Base-by-base conservation (phyloP, 2,797 vertebrate genomes). In the Sparidentex hasta region DNA sequence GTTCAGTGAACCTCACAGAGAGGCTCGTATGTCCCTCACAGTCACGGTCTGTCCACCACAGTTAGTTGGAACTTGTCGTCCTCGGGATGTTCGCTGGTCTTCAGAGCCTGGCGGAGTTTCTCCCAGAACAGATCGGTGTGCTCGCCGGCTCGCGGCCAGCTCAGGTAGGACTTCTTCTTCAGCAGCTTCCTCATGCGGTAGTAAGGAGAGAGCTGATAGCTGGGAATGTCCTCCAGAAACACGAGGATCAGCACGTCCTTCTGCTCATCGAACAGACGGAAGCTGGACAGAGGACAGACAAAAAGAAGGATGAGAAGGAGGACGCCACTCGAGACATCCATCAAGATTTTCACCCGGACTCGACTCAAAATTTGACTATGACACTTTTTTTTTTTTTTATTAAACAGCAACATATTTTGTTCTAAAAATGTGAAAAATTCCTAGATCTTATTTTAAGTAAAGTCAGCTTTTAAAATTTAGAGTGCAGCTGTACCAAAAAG, bases 261-360 rank as follows among this genome's bases (percentile, higher is more conserved):
- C 69, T 90, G 74, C 81, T 96, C 95, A 1, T 95, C 94, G 12
- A 96, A 95, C 62, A 96, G 89, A 20, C 93, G 91, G 72, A 95
- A 96, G 59, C 92, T 95, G 13, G 46, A 56, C 21, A 4, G 43
- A n/a, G n/a, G 6, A 46, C 38, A n/a, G 44, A 25, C 25, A 55
- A 3, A 33, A 14, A 23, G 25, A 70, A 1, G 5, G 55, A 29
- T 2, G n/a, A 69, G 5, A 16, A 61, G 43, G 57, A 41, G 9
- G 5, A 62, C n/a, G 16, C 14, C 11, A 3, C 9, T 17, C 25
- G 16, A 17, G n/a, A 21, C 11, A 8, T 29, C 17, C 55, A 51
- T n/a, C 11, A 5, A 51, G 48, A 21, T 51, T 51, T 51, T 21
- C 20, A 3, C 46, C 18, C 18, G 17, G 17, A 18, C 17, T 47